A percentile compares a stretch with the other conserved stretches of the same genome.
Conservation (phyloP, 2,888 invertebrate genomes). For the Apoderus coryli region DNA sequence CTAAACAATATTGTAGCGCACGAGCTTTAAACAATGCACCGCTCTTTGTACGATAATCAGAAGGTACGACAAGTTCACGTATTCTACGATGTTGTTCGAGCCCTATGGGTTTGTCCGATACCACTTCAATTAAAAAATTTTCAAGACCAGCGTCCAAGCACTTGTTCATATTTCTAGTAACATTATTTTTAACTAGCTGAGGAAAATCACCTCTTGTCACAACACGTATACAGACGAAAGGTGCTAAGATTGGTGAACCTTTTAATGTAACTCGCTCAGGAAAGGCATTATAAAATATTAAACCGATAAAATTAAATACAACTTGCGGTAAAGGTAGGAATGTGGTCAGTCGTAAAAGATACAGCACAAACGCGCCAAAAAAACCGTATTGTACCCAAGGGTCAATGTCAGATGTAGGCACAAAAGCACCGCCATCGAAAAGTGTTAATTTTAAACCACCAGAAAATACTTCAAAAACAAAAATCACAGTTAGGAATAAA, state of each 20-base stretch:
- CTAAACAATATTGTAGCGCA: conserved; percentile 89
- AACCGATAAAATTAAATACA: conserved; percentile 72
- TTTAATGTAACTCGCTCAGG: conserved; percentile 75
- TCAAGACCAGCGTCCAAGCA: conserved; percentile 83
- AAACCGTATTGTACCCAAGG: conserved; percentile 75
- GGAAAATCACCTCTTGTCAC: conserved; percentile 93
- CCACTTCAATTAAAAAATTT: conserved; percentile 92
- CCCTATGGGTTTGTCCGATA: conserved; percentile 76
- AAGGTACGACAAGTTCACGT: conserved; percentile 79
- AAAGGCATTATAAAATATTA: conserved; percentile 86
- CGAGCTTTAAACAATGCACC: conserved; percentile 84
- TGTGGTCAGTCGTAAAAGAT: conserved; percentile 63
- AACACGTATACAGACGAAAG: conserved; percentile 86
- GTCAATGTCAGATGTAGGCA: conserved; percentile 41
- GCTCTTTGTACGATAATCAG: conserved; percentile 71
- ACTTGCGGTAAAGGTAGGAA: conserved; percentile 82
- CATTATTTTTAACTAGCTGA: conserved; percentile 76
- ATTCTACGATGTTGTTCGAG: conserved; percentile 66
- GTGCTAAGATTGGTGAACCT: conserved; percentile 81
- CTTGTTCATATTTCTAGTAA: conserved; percentile 71
- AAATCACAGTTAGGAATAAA: conserved; percentile 57
- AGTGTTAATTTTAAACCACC: conserved; percentile 34
- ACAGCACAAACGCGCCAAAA: conserved; percentile 56
- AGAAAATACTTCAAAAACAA: conserved; percentile 48
- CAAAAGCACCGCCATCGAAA: conserved; percentile 34